Evolutionary conservation across 2,113 vertebrate genomes (phyloP), one percentile per base, ranked within the genome.

Genomic region (Petromus typicus): DNA sequence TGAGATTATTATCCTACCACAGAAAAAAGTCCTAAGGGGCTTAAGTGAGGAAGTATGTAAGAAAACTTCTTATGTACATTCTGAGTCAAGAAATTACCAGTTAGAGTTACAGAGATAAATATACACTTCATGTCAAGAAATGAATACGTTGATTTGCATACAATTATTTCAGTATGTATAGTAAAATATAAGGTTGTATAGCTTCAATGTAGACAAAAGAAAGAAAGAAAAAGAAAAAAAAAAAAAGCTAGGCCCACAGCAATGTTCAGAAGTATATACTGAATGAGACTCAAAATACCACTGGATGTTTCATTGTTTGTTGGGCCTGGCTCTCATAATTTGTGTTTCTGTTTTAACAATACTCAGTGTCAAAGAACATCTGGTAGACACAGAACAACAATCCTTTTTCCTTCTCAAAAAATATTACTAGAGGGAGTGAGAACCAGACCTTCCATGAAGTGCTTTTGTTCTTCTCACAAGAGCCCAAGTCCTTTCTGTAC

Each of bases 351-450:
- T 51, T 92, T 89, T 88, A 90, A 80, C 51, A 90, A 87, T 57
- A 56, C 23, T 13, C n/a, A 92, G 90, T 87, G 37, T 66, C 59
- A 87, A 51, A 51, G 48, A 51, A 51, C 48, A 51, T 51, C 48
- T 51, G 48, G 48, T 51, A 51, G 48, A 10, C 48, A 51, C 48
- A 51, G 48, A 51, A 51, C 48, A 87, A 82, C 93, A 48, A 96
- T 90, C 71, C 45, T 66, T 96, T 91, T 79, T 90, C 91, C 18
- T 94, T 90, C 82, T 96, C 86, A 64, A 91, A 93, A 92, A 87
- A 85, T 94, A 92, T 90, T 94, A 69, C 85, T 84, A 23, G 45
- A 92, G 34, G 30, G 27, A 48, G 66, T 93, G 45, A 86, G 79
- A 89, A 61, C 22, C 40, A 93, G 78, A 89, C 84, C 87, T 63